Percentiles rank a stretch among this genome's conserved stretches.
phyloP scores from a whole-genome alignment of 1,140 invertebrate genomes.

The Cotesia vestalis region DNA sequence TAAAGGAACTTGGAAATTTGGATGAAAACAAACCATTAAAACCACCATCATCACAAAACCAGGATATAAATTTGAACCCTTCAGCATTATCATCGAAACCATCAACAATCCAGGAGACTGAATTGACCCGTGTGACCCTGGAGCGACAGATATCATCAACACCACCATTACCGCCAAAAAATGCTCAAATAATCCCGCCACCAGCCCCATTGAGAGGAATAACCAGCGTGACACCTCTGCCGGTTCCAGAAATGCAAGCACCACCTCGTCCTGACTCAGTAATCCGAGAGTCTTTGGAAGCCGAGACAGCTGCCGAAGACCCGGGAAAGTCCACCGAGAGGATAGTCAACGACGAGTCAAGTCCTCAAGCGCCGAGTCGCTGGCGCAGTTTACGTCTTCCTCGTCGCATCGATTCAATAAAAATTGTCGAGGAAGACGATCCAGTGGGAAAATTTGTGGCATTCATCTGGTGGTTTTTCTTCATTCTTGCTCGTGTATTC shows the following conservation, averaged over 20 bases:
- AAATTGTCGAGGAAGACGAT: constrained; percentile 76
- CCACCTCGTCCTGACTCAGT: constrained; percentile 62
- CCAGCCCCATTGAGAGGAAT: constrained; percentile 60
- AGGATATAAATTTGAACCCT: constrained; percentile 13
- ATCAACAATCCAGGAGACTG: constrained; percentile 17
- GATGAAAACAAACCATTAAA: constrained; percentile 52
- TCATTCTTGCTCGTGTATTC: constrained; percentile 73
- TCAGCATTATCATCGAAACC: constrained; percentile 10
- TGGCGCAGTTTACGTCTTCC: constrained; percentile 49
- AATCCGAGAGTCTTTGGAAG: constrained; percentile 38
- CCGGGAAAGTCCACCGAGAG: constrained; percentile 29
- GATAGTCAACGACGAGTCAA: constrained; percentile 24
- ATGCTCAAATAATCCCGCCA: constrained; percentile 57
- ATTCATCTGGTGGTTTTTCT: constrained; percentile 77
- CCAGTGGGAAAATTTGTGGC: constrained; percentile 71
- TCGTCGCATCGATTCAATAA: constrained; percentile 51
- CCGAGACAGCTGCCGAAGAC: constrained; percentile 20
- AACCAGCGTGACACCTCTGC: constrained; percentile 56
- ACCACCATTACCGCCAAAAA: constrained; percentile 63
- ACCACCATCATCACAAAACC: not conserved
- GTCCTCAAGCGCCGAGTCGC: constrained; percentile 18
- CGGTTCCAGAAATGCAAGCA: constrained; percentile 59
- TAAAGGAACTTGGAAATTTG: constrained; percentile 53
- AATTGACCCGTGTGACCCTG: constrained; percentile 39
- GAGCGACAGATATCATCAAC: constrained; percentile 56